Evolutionary conservation across 2,797 vertebrate species (phyloP), one percentile per base, ranked within the genome.

Genomic region (Linurgus olivaceus): DNA sequence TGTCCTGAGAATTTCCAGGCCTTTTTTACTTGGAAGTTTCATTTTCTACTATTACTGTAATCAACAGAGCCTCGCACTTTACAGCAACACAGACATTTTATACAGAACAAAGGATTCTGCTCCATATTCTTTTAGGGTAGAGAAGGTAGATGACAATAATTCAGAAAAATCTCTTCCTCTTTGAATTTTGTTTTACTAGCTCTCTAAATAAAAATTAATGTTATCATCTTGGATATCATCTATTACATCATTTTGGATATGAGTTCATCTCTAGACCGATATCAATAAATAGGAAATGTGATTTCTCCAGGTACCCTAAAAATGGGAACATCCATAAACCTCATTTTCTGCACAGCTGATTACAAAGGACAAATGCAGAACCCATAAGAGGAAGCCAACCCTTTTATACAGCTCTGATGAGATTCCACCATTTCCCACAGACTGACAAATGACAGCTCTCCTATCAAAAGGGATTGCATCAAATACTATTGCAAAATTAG

Each of bases 131-230:
- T 75, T 57, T 37, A 33, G 9, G 4, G 5, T 11, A 31, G 11
- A 31, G 11, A 8, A 8, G 9, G 4, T 18, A 50, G n/a, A 61
- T 1, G 2, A 24, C 9, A 81, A 25, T 28, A 65, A 9, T 45
- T 38, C 3, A 52, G 48, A 94, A 94, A 91, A 48, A 26, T 17
- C 5, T 78, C 28, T 59, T 76, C 25, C 31, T 88, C 52, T 88
- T 93, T 85, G 72, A 82, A 91, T 86, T 88, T 73, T 88, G 31
- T 92, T 96, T 94, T 77, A 75, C 23, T 26, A 89, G 63, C 45
- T 94, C 94, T 92, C 42, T 23, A 81, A 84, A 51, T 86, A 96
- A 91, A 97, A 65, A 38, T 62, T 93, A 65, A 86, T 87, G 58
- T 93, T 70, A 81, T 92, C 50, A 91, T 70, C 38, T 59, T 70